phyloP scores from a whole-genome alignment of 2,888 invertebrate species.

The Alentia gelatinosa region DNA sequence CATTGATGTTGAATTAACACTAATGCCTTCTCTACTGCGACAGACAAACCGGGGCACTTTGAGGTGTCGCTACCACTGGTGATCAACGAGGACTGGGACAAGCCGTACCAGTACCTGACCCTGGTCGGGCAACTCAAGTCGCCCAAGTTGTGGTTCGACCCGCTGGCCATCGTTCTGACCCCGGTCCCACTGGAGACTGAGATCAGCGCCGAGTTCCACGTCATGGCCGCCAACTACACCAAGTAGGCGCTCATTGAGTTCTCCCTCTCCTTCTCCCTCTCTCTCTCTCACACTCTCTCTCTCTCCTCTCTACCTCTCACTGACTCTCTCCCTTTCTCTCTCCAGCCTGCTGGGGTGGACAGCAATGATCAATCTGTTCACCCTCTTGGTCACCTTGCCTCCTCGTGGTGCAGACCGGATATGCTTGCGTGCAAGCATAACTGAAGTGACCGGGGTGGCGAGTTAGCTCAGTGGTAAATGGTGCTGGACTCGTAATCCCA shows the following conservation, averaged over 20 bases:
- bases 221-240: constrained; percentile 73
- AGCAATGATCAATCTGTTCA: too few relatives aligned
- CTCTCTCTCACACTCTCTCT: too few relatives aligned
- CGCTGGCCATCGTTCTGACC: constrained; percentile 77
- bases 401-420: too few relatives aligned
- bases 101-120: constrained; percentile 77
- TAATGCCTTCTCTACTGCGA: background rate
- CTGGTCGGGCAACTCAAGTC: constrained; percentile 75
- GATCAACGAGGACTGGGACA: constrained; percentile 75
- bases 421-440: too few relatives aligned
- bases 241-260: constrained; percentile 68
- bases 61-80: constrained; percentile 75
- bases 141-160: constrained; percentile 78
- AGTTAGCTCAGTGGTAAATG: too few relatives aligned
- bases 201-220: constrained; percentile 73
- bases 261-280: too few relatives aligned
- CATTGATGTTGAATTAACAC: background rate
- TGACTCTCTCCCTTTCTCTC: too few relatives aligned
- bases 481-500: too few relatives aligned
- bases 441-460: too few relatives aligned
- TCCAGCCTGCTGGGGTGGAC: too few relatives aligned
- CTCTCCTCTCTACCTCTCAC: too few relatives aligned
- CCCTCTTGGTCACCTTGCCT: too few relatives aligned
- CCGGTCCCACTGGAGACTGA: constrained; percentile 78
- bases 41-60: constrained; percentile 71